Conservation (phyloP, 1,140 invertebrate species). For the Eupeodes corollae region DNA sequence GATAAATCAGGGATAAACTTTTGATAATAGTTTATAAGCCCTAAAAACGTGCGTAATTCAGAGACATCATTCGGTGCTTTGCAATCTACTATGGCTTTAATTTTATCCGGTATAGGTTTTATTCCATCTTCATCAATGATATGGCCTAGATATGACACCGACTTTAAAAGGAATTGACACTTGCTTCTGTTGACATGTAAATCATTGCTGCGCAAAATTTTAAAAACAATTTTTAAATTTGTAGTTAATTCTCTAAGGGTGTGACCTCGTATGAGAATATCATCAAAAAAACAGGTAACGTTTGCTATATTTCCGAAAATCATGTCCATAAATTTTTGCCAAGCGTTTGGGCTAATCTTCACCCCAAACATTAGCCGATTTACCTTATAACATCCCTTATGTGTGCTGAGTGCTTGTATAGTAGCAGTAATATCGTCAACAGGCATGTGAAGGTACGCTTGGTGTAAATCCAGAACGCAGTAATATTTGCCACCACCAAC, state of each 20-base stretch:
- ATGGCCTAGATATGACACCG: conserved; percentile 12
- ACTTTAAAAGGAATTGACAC: not conserved
- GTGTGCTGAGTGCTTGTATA: conserved; percentile 26
- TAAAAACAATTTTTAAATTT: conserved; percentile 1
- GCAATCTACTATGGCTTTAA: conserved; percentile 30
- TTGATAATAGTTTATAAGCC: conserved; percentile 33
- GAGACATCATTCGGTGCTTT: conserved; percentile 28
- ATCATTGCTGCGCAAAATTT: not conserved
- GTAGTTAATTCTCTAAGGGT: not conserved
- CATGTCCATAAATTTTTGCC: conserved; percentile 21
- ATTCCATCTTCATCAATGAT: conserved; percentile 21
- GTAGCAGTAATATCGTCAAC: conserved; percentile 19
- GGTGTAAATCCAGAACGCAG: conserved; percentile 21
- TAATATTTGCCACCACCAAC: conserved; percentile 21
- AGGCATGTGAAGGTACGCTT: conserved; percentile 28
- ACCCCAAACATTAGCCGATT: conserved; percentile 41
- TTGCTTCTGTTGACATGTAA: not conserved
- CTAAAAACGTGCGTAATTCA: conserved; percentile 33
- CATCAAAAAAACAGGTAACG: conserved; percentile 27
- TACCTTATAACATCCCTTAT: conserved; percentile 38
- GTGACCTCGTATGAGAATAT: conserved; percentile 20
- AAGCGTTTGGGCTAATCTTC: conserved; percentile 16
- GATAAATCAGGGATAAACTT: conserved; percentile 27
- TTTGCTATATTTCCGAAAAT: conserved; percentile 18
- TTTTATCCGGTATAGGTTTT: conserved; percentile 20